Percentiles rank a stretch among this genome's conserved stretches.
Evolutionary conservation across 53 echinoderm and acorn worm species (phyloP).

Genomic region (Echinometra lucunter): DNA sequence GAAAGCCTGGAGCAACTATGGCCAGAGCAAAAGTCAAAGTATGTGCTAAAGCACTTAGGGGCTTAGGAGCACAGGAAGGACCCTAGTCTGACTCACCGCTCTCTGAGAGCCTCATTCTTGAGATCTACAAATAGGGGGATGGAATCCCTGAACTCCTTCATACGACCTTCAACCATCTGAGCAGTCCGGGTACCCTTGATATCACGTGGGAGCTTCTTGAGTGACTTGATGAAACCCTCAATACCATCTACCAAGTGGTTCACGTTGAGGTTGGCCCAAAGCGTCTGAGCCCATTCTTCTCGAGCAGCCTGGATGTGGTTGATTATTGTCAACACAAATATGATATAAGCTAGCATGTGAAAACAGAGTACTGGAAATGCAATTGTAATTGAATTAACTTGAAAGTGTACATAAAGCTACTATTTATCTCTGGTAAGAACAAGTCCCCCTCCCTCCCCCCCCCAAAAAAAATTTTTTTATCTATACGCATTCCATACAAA

Average conservation of each 20-base stretch:
- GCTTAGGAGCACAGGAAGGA: too few relatives aligned
- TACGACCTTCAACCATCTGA: constrained; percentile 95
- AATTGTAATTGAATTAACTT: too few relatives aligned
- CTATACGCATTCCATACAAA: too few relatives aligned
- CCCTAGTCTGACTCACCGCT: constrained; percentile 91
- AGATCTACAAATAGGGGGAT: constrained; percentile 98
- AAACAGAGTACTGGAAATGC: too few relatives aligned
- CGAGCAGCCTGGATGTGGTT: constrained; percentile 81
- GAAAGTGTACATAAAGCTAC: not conserved
- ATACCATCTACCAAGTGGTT: constrained; percentile 94
- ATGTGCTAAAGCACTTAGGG: not conserved
- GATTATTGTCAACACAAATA: too few relatives aligned
- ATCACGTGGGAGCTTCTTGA: constrained; percentile 97
- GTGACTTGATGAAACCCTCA: constrained; percentile 88
- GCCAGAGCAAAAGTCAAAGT: not conserved
- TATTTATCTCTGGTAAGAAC: too few relatives aligned
- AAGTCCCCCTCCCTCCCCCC: too few relatives aligned
- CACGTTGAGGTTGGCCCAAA: constrained; percentile 97
- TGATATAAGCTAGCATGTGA: too few relatives aligned
- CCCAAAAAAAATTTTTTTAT: too few relatives aligned
- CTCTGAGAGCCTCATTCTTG: constrained; percentile 98
- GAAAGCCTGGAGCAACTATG: not conserved
- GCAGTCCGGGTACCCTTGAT: constrained; percentile 93
- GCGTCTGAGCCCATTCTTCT: constrained; percentile 99
- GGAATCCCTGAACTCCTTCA: constrained; percentile 97